Percentiles rank a stretch among this genome's conserved stretches.
Evolutionary conservation across 2,797 vertebrate genomes (phyloP).

Genomic region (Gastrophryne carolinensis): DNA sequence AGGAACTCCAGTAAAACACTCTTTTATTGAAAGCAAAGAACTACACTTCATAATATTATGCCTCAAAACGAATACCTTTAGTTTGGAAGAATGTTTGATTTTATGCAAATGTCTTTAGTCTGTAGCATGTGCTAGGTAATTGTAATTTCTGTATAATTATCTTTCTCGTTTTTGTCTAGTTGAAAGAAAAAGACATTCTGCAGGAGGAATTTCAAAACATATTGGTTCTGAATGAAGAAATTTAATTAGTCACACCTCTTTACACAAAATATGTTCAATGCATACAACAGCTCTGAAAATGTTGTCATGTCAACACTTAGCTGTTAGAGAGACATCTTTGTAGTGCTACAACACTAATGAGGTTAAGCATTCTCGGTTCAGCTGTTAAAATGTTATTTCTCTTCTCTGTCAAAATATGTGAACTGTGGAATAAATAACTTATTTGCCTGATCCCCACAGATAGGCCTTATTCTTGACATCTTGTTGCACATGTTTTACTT

Average conservation of each 20-base stretch:
- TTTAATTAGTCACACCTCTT: slow-evolving; percentile 51
- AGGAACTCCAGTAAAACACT: neutral
- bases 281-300: slow-evolving; percentile 37
- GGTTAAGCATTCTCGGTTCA: slow-evolving; percentile 20
- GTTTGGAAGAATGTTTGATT: slow-evolving; percentile 29
- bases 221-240: slow-evolving; percentile 37
- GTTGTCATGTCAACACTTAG: slow-evolving; percentile 47
- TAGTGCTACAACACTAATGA: slow-evolving; percentile 41
- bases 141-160: slow-evolving; percentile 50
- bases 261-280: slow-evolving; percentile 37
- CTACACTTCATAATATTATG: slow-evolving; percentile 16
- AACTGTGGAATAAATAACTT: neutral
- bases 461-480: neutral
- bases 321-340: slow-evolving; percentile 35
- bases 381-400: slow-evolving; percentile 16
- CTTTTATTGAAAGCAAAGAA: slow-evolving; percentile 8
- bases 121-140: slow-evolving; percentile 38
- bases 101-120: slow-evolving; percentile 39
- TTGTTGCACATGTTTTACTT: too few species aligned
- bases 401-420: slow-evolving; percentile 5
- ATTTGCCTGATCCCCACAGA: neutral
- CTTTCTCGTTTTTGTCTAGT: slow-evolving; percentile 26
- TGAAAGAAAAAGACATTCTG: slow-evolving; percentile 27
- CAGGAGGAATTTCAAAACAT: slow-evolving; percentile 35
- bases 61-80: slow-evolving; percentile 32